These are phyloP conservation scores for Lottia scabra DNA, from an alignment of 2,888 invertebrate species.

Conservation along the genomic window DNA sequence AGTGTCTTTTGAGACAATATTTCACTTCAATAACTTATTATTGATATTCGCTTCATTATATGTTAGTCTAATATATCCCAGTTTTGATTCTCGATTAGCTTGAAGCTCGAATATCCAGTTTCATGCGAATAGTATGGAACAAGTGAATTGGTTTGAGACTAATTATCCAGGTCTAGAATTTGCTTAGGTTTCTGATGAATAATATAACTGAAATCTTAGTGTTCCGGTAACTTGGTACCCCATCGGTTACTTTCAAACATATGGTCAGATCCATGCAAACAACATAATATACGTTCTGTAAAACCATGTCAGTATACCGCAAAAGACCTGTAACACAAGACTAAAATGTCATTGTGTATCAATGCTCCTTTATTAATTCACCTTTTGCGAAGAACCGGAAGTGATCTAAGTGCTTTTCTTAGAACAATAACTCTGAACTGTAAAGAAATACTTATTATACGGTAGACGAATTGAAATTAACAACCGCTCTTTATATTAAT, in stretches of 20 bases:
- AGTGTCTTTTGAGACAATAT: slow-evolving; percentile 3
- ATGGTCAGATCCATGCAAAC: no score
- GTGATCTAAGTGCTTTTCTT: slow-evolving; percentile 6
- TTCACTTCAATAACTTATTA: not conserved
- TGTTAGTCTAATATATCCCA: not conserved
- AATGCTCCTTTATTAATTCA: slow-evolving; percentile 2
- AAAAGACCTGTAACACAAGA: not conserved
- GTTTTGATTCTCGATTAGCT: not conserved
- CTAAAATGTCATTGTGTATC: not conserved
- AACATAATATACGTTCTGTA: no score
- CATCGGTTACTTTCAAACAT: no score
- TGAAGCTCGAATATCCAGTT: not conserved
- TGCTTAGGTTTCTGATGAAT: no score
- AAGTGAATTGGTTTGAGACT: no score
- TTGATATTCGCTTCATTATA: slow-evolving; percentile 4
- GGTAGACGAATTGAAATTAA: not conserved
- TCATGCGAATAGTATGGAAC: no score
- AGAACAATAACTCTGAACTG: slow-evolving; percentile 5
- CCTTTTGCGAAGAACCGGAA: not conserved
- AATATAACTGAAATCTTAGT: no score
- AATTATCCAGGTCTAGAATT: no score
- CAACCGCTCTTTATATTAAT: slow-evolving; percentile 5
- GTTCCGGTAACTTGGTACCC: no score
- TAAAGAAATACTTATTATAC: slow-evolving; percentile 4
- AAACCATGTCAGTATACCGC: no score